Evolutionary conservation across 2,888 invertebrate species (phyloP).

Genomic region (Pristionchus mayeri): DNA sequence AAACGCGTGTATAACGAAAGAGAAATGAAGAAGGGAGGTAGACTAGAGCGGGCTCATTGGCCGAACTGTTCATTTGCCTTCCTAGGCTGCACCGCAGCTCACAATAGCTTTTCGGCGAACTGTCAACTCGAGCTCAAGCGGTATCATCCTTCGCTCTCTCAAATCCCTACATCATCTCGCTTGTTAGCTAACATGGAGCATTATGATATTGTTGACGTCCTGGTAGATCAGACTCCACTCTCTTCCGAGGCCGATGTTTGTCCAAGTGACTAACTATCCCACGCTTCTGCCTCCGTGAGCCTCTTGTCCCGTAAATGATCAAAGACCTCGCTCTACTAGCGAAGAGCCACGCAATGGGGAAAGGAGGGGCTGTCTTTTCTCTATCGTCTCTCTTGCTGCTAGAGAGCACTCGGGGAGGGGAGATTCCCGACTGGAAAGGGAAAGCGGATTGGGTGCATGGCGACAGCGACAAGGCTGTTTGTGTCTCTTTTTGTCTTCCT

Average conservation of each 20-base stretch:
- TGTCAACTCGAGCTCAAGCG: no score
- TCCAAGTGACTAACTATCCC: constrained; percentile 17
- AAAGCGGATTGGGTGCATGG: constrained; percentile 31
- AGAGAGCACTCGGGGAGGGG: neutral
- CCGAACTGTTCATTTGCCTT: neutral
- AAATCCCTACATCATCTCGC: no score
- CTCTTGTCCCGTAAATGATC: neutral
- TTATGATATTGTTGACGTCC: no score
- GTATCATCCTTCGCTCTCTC: no score
- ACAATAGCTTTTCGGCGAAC: no score
- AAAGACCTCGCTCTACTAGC: neutral
- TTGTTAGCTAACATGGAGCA: no score
- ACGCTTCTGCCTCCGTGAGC: neutral
- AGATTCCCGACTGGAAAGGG: neutral
- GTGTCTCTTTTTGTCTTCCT: constrained; percentile 15
- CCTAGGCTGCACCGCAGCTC: neutral
- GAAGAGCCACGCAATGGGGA: no score
- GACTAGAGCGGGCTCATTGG: neutral
- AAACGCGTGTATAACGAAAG: neutral
- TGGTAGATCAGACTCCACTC: constrained; percentile 7
- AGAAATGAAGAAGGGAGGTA: neutral
- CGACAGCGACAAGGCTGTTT: neutral
- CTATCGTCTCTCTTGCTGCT: neutral
- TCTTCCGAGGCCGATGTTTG: neutral
- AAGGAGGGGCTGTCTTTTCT: no score